Percentiles rank a stretch among this genome's conserved stretches.
Evolutionary conservation across 2,113 vertebrate species (phyloP).

Genomic region (Oryzias melastigma): DNA sequence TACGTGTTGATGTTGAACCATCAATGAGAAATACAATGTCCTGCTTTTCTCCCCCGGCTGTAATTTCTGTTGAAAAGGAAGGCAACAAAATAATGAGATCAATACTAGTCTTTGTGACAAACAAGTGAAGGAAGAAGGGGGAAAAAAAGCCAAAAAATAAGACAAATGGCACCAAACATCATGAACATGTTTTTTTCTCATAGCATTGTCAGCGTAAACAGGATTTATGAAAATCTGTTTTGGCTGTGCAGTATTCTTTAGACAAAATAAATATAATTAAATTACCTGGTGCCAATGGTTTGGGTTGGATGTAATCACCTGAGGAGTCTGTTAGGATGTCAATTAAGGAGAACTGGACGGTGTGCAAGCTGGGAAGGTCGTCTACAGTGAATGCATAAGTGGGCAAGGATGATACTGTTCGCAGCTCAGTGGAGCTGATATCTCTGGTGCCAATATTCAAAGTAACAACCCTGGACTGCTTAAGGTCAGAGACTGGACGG

Average conservation of each 20-base stretch:
- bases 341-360: constrained; percentile 75
- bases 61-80: constrained; percentile 42
- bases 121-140: neutral
- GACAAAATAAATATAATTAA: neutral
- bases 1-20: constrained; percentile 76
- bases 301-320: constrained; percentile 59
- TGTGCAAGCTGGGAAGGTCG: constrained; percentile 82
- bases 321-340: constrained; percentile 72
- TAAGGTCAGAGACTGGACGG: constrained; percentile 77
- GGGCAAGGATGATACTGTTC: constrained; percentile 82
- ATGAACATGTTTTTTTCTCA: too few relatives aligned
- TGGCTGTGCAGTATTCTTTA: neutral
- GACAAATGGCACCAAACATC: too few relatives aligned
- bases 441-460: constrained; percentile 88
- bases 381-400: constrained; percentile 81
- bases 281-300: constrained; percentile 66
- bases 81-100: constrained; percentile 9
- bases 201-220: too few relatives aligned
- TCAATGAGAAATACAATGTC: constrained; percentile 94
- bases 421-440: constrained; percentile 80
- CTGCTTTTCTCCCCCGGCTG: constrained; percentile 73
- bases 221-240: too few relatives aligned
- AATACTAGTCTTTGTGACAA: neutral
- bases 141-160: neutral
- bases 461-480: constrained; percentile 81